Conservation (phyloP, 2,113 vertebrate species). For the Ramphastos sulfuratus region DNA sequence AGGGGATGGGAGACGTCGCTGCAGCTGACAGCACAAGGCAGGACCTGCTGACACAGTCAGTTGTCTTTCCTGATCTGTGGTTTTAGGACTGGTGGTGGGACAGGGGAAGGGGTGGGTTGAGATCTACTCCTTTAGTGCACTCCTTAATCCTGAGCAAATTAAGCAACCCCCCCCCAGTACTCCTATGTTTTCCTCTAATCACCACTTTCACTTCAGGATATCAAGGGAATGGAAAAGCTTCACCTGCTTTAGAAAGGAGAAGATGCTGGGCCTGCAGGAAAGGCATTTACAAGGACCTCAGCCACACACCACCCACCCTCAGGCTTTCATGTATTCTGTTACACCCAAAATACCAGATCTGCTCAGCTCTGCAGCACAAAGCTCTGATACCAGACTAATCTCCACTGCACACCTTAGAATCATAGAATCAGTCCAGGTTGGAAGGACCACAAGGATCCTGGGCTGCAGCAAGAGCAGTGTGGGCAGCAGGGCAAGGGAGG, state of each 20-base stretch:
- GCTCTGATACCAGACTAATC: neutral
- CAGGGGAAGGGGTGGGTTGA: neutral
- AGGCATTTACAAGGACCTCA: neutral
- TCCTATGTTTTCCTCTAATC: neutral
- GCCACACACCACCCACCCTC: neutral
- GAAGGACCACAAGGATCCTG: no score
- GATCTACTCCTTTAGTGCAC: neutral
- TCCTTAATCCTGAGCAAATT: neutral
- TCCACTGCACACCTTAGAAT: fast-evolving
- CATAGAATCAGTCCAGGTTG: no score
- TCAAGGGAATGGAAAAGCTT: neutral
- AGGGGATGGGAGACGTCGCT: neutral
- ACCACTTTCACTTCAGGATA: neutral
- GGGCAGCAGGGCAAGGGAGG: no score
- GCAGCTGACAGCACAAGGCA: neutral
- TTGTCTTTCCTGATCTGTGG: fast-evolving
- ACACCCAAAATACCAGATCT: neutral
- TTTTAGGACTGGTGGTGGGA: neutral
- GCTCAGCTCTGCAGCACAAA: neutral
- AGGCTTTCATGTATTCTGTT: neutral
- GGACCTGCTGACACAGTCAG: neutral
- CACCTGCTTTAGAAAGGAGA: neutral
- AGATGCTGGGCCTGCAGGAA: neutral
- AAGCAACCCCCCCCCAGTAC: neutral
- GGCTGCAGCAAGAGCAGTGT: no score